A percentile compares a stretch with the other conserved stretches of the same genome.
phyloP scores from a whole-genome alignment of 2,888 invertebrate genomes.

The Pherbina coryleti region DNA sequence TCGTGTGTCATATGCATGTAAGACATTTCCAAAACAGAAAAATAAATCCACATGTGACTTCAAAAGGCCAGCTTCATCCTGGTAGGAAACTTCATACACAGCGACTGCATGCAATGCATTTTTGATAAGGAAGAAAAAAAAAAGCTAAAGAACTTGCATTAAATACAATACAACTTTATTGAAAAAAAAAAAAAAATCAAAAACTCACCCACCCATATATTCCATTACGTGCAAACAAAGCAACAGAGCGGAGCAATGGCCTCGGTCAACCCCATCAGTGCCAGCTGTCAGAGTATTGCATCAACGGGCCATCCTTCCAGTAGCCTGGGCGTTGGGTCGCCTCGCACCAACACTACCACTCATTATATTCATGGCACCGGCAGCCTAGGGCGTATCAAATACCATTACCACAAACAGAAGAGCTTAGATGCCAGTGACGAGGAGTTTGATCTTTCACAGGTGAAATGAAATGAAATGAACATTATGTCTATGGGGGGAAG shows the following conservation, averaged over 20 bases:
- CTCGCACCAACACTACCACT: conserved; percentile 47
- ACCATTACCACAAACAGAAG: conserved; percentile 60
- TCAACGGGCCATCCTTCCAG: conserved; percentile 55
- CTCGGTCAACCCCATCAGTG: conserved; percentile 59
- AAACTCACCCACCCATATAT: not conserved
- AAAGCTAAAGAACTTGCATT: not conserved
- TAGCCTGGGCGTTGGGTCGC: conserved; percentile 46
- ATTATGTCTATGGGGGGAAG: not conserved
- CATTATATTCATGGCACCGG: conserved; percentile 67
- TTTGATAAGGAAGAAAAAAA: not conserved
- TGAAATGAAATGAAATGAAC: conserved; percentile 47
- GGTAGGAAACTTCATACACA: not conserved
- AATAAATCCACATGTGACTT: not conserved
- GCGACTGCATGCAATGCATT: not conserved
- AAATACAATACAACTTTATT: not conserved
- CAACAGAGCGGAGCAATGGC: conserved; percentile 48
- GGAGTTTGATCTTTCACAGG: conserved; percentile 72
- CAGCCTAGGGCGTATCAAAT: conserved; percentile 66
- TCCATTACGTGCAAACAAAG: not conserved
- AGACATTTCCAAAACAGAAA: not conserved
- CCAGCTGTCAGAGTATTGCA: conserved; percentile 64
- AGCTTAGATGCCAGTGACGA: conserved; percentile 70
- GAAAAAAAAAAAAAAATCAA: not conserved
- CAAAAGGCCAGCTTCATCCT: not conserved
- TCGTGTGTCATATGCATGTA: not conserved